Base-by-base conservation (phyloP, 2,113 vertebrate genomes). In the Cyanocitta stelleri region DNA sequence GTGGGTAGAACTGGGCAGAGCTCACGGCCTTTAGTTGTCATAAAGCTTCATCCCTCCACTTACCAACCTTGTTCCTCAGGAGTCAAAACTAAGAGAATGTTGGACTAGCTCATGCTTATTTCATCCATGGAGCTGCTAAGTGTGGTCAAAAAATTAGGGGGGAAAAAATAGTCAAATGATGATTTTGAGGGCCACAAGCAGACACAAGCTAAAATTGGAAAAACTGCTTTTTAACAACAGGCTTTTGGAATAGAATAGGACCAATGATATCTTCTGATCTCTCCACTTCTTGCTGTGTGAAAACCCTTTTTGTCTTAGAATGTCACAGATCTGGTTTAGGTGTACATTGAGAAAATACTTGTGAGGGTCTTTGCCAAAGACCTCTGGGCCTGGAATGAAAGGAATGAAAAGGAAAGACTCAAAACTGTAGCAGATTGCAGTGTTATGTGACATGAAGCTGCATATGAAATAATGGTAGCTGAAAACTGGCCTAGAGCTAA, bases 241-340 rank as follows among this genome's bases (percentile, higher is more conserved):
- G 12, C 2, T 80, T 69, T 30, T 54, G 41, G 46, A 49, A 22
- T 8, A 74, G 13, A 33, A 27, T 15, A 48, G 32, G 27, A 13
- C 26, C 16, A 9, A 43, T 5, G 4, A 3, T 21, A 11, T 64
- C 6, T 75, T 59, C 29, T n/a, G 44, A 37, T 48, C 41, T 62
- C 30, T 73, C 11, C 33, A 8, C 37, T 33, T 19, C 13, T 73
- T 56, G 6, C 11, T 37, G 4, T 10, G 3, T 23, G 22, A n/a
- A 21, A 52, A 2, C 1, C 1, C 1, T 44, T 80, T 58, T 19
- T 2, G 1, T 17, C 27, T 69, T 37, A 26, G 8, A 54, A n/a
- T 9, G 46, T 2, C 13, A 3, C 5, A 46, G 7, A 6, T n/a
- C 33, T 90, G 30, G 26, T 26, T 44, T 44, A 32, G 29, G 14